Conservation (phyloP, 2,797 vertebrate genomes). For the Oreochromis mossambicus region DNA sequence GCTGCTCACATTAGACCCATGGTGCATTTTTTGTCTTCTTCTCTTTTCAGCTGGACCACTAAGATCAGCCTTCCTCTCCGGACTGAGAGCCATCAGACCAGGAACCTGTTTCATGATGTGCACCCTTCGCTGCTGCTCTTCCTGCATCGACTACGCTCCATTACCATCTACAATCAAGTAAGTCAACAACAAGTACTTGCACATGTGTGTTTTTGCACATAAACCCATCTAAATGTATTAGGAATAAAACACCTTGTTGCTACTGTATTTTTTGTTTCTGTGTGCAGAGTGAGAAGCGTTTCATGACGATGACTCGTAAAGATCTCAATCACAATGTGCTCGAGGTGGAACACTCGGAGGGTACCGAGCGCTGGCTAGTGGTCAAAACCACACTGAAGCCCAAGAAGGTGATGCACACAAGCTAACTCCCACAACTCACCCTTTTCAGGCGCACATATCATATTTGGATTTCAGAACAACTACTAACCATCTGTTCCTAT, state of each 20-base stretch:
- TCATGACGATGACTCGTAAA: conserved; percentile 74
- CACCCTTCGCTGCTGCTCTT: conserved; percentile 82
- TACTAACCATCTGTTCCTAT: rapidly evolving
- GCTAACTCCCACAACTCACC: not conserved
- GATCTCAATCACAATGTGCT: conserved; percentile 75
- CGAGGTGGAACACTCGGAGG: conserved; percentile 76
- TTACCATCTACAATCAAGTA: conserved; percentile 78
- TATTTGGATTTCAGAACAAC: not conserved
- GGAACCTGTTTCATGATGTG: conserved; percentile 80
- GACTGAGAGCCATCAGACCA: conserved; percentile 76
- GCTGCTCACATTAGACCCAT: not conserved
- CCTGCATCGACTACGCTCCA: conserved; percentile 79
- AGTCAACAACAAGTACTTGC: not conserved
- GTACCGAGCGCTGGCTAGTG: conserved; percentile 78
- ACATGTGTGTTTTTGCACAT: not conserved
- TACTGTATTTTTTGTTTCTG: not conserved
- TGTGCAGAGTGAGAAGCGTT: conserved; percentile 66
- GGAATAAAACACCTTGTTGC: not conserved
- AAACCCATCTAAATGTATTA: not conserved
- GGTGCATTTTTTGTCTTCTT: not conserved
- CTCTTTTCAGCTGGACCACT: conserved; percentile 75
- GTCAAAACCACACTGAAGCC: conserved; percentile 73
- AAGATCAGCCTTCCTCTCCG: conserved; percentile 80
- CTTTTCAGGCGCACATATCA: not conserved
- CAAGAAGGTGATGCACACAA: conserved; percentile 60